Percentiles rank a stretch among this genome's conserved stretches.
Conservation (phyloP, 2,888 invertebrate species). For the Agriopis leucophaearia region DNA sequence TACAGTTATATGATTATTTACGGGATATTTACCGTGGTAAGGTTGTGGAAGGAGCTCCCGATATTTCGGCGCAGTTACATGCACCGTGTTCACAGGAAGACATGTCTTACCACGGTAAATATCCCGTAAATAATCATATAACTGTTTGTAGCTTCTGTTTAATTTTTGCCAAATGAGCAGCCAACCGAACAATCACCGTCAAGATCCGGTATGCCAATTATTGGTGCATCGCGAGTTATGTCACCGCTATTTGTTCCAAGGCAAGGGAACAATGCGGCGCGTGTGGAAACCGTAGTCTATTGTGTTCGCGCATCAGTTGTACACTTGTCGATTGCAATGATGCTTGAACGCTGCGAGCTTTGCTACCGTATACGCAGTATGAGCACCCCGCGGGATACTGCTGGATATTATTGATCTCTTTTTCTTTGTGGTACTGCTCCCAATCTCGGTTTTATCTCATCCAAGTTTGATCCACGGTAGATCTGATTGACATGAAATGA, state of each 20-base stretch:
- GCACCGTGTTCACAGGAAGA: no score
- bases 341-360: slow-evolving; percentile 19
- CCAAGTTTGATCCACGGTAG: no score
- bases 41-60: no score
- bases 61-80: no score
- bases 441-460: no score
- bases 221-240: slow-evolving; percentile 44
- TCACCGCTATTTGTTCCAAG: slow-evolving; percentile 42
- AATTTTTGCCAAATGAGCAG: slow-evolving; percentile 1
- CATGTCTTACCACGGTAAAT: no score
- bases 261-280: slow-evolving; percentile 44
- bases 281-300: slow-evolving; percentile 45
- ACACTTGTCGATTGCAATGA: slow-evolving; percentile 35
- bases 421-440: no score
- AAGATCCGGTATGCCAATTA: slow-evolving; percentile 44
- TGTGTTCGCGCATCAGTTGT: slow-evolving; percentile 42
- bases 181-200: slow-evolving; percentile 28
- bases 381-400: neutral
- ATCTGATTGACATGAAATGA: no score
- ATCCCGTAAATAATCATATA: no score
- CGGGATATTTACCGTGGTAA: no score
- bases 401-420: no score
- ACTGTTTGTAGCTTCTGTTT: slow-evolving; percentile 1
- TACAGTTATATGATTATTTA: no score
- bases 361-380: slow-evolving; percentile 5